Percentiles rank a stretch among this genome's conserved stretches.
phyloP scores from a whole-genome alignment of 1,140 invertebrate genomes.

The Melitaea cinxia region DNA sequence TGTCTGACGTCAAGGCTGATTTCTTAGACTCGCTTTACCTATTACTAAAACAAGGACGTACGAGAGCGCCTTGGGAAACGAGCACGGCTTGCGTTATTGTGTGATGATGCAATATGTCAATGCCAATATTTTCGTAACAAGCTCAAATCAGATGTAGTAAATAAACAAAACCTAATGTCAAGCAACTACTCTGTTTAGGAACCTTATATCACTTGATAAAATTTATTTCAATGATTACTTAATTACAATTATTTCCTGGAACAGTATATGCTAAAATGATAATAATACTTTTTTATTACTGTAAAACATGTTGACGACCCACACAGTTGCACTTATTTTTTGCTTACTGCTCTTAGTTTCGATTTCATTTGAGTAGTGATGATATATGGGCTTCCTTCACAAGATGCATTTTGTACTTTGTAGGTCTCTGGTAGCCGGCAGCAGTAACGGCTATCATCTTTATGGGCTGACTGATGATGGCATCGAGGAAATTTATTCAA shows the following conservation, averaged over 20 bases:
- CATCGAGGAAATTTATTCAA: conserved; percentile 92
- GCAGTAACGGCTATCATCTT: conserved; percentile 93
- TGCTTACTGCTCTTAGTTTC: too few relatives aligned
- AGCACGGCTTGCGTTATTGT: conserved; percentile 38
- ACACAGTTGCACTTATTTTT: too few relatives aligned
- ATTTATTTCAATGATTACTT: too few relatives aligned
- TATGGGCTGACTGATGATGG: conserved; percentile 93
- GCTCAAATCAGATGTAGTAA: conserved; percentile 39
- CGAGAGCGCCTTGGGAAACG: conserved; percentile 18
- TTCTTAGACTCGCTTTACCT: conserved; percentile 30
- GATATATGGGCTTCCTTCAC: too few relatives aligned
- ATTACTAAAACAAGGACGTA: conserved; percentile 13
- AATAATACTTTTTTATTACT: too few relatives aligned
- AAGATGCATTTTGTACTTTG: background rate
- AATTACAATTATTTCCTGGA: too few relatives aligned
- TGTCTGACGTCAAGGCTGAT: conserved; percentile 37
- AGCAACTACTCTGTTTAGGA: background rate
- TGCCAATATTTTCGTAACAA: conserved; percentile 65
- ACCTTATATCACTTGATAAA: background rate
- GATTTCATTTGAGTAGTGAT: too few relatives aligned
- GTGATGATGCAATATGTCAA: conserved; percentile 76
- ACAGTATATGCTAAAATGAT: too few relatives aligned
- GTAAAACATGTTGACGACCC: too few relatives aligned
- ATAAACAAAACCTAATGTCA: conserved; percentile 15
- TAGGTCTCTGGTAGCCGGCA: conserved; percentile 96